Base-by-base conservation (phyloP, 2,797 vertebrate species). In the Falco naumanni region DNA sequence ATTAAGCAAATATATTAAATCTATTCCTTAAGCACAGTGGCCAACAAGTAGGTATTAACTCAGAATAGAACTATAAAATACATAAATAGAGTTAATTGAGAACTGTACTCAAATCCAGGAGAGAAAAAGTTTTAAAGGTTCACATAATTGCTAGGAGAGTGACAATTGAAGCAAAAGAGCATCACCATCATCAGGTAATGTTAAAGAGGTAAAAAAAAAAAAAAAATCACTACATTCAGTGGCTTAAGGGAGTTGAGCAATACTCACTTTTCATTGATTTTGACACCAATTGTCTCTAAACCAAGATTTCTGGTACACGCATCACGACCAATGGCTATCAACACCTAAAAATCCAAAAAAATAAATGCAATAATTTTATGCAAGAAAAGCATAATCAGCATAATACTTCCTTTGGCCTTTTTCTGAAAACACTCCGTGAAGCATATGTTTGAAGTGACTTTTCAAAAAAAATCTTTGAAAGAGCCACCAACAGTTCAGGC, bases 241-340 rank as follows among this genome's bases (percentile, higher is more conserved):
- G 22, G 26, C 34, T 72, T 77, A 53, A 60, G 18, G n/a, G 31
- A 75, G 7, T 37, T 72, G 43, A 56, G 21, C 41, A 82, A 90
- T 70, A 98, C 99, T 97, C 97, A 99, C 99, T 98, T 99, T 63
- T 99, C 96, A 96, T 99, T 99, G 93, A 99, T 97, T 94, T 96
- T 98, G 95, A 99, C 99, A 66, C 99, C 99, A 0, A 98, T 98
- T 63, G 98, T 98, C 61, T 99, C 98, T 81, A 99, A 98, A 64
- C 99, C 99, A n/a, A 99, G 98, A 87, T 98, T 99, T 95, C 98
- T 98, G 15, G 99, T 99, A 97, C 99, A 99, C 1, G 99, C 98
- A 29, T 99, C 99, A 91, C 99, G 98, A 47, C 99, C 99, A 78
- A 99, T 96, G 5, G 99, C 99, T 85, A 99, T 97, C 96, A 99